A percentile compares a stretch with the other conserved stretches of the same genome.
Evolutionary conservation across 2,797 vertebrate genomes (phyloP).

Genomic region (Melanotaenia pygmaea): DNA sequence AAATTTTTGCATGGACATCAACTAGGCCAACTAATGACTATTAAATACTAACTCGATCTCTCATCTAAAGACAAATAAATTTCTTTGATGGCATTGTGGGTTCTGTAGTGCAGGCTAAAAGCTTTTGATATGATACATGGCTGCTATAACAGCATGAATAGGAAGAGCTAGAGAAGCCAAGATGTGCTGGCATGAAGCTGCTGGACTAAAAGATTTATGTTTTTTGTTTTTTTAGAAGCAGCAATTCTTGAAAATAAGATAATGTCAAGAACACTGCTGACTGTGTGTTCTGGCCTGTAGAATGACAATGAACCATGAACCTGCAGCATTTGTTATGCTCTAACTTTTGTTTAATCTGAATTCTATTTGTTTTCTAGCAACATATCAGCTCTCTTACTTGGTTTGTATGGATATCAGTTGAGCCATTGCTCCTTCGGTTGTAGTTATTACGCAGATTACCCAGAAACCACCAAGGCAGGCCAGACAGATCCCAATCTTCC

Average conservation of each 20-base stretch:
- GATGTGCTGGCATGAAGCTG: background rate
- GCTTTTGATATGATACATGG: background rate
- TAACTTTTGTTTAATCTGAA: background rate
- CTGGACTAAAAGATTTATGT: background rate
- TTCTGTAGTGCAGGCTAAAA: background rate
- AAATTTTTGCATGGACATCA: too few species aligned
- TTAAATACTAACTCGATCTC: too few species aligned
- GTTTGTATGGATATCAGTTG: slow-evolving; percentile 96
- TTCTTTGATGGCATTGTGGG: background rate
- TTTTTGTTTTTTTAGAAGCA: background rate
- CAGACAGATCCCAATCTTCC: slow-evolving; percentile 96
- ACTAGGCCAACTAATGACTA: too few species aligned
- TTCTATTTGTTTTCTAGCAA: background rate
- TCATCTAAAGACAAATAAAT: background rate
- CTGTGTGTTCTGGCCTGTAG: background rate
- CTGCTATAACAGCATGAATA: background rate
- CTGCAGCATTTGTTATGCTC: background rate
- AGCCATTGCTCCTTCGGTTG: slow-evolving; percentile 92
- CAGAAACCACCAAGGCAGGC: slow-evolving; percentile 99
- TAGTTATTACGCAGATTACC: slow-evolving; percentile 95
- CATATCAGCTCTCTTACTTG: slow-evolving; percentile 85
- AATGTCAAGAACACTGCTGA: background rate
- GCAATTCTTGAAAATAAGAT: background rate
- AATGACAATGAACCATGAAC: background rate
- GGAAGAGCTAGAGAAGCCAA: background rate